Evolutionary conservation across 1,140 invertebrate species (phyloP).

Genomic region (Mya arenaria): DNA sequence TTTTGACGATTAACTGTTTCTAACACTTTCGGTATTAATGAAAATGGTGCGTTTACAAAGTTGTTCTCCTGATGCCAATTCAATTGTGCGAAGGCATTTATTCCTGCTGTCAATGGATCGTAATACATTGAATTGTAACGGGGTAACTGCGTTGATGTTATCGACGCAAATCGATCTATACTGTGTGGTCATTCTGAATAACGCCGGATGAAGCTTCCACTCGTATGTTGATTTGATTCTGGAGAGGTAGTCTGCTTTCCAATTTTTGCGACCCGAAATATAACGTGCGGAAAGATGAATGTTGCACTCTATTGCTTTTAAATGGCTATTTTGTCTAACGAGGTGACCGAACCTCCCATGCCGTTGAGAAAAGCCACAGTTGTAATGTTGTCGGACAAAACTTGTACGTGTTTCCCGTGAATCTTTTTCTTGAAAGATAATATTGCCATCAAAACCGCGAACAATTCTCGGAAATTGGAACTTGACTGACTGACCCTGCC

Average conservation of each 20-base stretch:
- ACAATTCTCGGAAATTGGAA: not conserved
- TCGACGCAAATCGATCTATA: not conserved
- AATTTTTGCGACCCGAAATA: not conserved
- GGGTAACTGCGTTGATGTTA: not conserved
- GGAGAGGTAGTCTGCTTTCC: not conserved
- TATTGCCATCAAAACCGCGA: not conserved
- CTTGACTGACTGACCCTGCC: not conserved
- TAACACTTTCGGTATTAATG: not conserved
- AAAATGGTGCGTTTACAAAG: constrained; percentile 14
- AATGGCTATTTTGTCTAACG: not conserved
- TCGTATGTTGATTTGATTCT: not conserved
- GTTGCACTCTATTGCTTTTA: not conserved
- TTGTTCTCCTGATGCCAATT: constrained; percentile 13
- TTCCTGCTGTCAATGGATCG: constrained; percentile 1
- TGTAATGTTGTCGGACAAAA: not conserved
- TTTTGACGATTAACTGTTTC: not conserved
- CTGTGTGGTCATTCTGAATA: not conserved
- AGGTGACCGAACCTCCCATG: not conserved
- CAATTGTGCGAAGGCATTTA: constrained; percentile 2
- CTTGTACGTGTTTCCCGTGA: not conserved
- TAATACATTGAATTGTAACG: not conserved
- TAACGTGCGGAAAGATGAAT: not conserved
- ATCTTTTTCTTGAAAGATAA: not conserved
- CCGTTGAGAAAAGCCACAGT: not conserved
- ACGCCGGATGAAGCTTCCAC: not conserved